Conservation (phyloP, 2,113 vertebrate genomes). For the Sorex fumeus region DNA sequence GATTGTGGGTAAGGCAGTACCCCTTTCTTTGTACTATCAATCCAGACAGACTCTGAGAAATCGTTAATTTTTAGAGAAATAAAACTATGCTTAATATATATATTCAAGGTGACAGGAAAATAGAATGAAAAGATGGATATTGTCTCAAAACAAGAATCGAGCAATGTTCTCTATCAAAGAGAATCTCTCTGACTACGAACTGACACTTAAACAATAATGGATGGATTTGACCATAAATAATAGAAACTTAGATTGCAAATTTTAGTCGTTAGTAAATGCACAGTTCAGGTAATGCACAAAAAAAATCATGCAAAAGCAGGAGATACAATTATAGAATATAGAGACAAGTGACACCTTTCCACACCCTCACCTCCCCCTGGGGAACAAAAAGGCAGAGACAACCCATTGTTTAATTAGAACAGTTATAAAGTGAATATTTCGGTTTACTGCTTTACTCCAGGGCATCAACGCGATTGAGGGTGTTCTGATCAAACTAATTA, state of each 20-base stretch:
- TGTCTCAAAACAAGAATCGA: not conserved
- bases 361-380: no score
- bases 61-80: not conserved
- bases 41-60: no score
- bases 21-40: no score
- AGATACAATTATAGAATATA: constrained; percentile 3
- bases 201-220: not conserved
- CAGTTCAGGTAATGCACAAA: not conserved
- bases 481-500: not conserved
- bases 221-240: not conserved
- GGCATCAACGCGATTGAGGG: not conserved
- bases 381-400: not conserved
- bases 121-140: not conserved
- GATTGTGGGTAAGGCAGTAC: no score
- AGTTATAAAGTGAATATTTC: not conserved
- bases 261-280: not conserved
- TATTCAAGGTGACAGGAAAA: not conserved
- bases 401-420: not conserved
- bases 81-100: constrained; percentile 2
- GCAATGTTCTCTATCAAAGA: not conserved
- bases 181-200: not conserved
- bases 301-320: not conserved
- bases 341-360: not conserved
- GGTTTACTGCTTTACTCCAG: not conserved
- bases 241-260: not conserved